Percentiles rank a stretch among this genome's conserved stretches.
Evolutionary conservation across 2,113 vertebrate genomes (phyloP).

Genomic region (Sarotherodon lohbergeri): DNA sequence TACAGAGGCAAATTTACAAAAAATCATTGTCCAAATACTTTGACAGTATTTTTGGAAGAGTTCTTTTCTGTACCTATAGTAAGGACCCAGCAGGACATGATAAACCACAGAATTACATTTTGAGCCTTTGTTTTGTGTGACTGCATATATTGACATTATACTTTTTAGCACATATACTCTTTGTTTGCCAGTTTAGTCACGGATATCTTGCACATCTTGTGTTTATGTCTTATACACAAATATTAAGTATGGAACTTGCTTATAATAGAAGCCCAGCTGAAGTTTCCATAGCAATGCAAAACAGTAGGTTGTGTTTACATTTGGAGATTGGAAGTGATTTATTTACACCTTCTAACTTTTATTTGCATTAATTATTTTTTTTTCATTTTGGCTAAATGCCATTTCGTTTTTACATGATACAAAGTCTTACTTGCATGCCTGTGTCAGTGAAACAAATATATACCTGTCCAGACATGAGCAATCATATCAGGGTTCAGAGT

Average conservation of each 20-base stretch:
- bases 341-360: neutral
- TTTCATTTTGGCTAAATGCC: neutral
- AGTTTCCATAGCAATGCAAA: neutral
- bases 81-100: fast-evolving
- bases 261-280: neutral
- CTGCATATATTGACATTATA: neutral
- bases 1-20: neutral
- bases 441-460: neutral
- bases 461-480: neutral
- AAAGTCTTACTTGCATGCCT: neutral
- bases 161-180: neutral
- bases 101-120: neutral
- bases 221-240: neutral
- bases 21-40: neutral
- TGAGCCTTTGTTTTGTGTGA: neutral
- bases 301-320: neutral
- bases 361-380: neutral
- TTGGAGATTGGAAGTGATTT: neutral
- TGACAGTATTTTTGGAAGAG: neutral
- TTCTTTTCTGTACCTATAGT: neutral
- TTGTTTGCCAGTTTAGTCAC: neutral
- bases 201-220: neutral
- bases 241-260: neutral
- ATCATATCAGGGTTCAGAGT: neutral
- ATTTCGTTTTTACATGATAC: neutral